Base-by-base conservation (phyloP, 2,113 vertebrate genomes). In the Dolichallabes microphthalmus region DNA sequence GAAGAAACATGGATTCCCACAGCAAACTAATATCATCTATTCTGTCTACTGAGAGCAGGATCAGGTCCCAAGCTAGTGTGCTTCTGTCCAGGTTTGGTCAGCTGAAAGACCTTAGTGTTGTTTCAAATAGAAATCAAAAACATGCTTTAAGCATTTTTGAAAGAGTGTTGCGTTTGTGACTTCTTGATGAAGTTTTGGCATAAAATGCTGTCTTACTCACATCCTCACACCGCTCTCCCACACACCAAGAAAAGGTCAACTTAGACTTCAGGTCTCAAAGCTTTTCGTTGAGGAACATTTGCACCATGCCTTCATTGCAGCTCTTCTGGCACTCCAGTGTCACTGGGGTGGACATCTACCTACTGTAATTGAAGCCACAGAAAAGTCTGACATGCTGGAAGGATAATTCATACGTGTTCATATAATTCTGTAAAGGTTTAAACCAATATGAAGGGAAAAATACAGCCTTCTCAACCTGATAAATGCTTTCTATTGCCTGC, bases 301-400 rank as follows among this genome's bases (percentile, higher is more conserved):
- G 69, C 75, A 82, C 57, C 68, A 80, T 66, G 85, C 12, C 30
- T 79, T 11, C 76, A 25, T 60, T 7, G 55, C n/a, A 81, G 76
- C 32, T n/a, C 83, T 61, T 25, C 78, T 50, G 63, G 85, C 61
- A 68, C 58, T 84, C 55, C 82, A 68, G 25, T 83, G 83, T 87
- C 85, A 64, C 80, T 77, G 63, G 0, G 7, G 82, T 76, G 88
- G 60, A 87, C 82, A 86, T 89, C 83, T 82, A 52, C 88, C 60
- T 73, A 82, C n/a, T n/a, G n/a, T n/a, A n/a, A 86, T 78, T 74
- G 68, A 35, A 83, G 73, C 64, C 22, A 76, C 84, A 83, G 63
- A 91, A 90, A 60, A 35, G 73, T 90, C 64, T 89, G 88, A 88
- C 89, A 82, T 22, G 76, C 15, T 63, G 86, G 79, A 88, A 89